Evolutionary conservation across 2,888 invertebrate species (phyloP).

Genomic region (Choreutis nemorana): DNA sequence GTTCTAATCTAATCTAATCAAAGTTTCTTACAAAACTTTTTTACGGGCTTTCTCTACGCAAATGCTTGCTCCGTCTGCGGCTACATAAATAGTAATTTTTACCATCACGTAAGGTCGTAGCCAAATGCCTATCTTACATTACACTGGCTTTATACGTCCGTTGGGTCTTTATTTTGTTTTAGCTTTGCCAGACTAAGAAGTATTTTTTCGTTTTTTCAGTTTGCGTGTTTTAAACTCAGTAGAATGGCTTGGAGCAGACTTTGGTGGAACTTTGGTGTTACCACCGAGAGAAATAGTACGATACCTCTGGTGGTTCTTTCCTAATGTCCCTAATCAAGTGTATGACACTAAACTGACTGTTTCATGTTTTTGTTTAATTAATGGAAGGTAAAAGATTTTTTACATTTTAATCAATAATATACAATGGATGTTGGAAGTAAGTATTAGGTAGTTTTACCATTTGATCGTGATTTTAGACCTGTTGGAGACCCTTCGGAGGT

Average conservation of each 20-base stretch:
- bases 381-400: conserved; percentile 29
- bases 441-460: too few relatives aligned
- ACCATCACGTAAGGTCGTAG: too few relatives aligned
- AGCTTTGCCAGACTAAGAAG: too few relatives aligned
- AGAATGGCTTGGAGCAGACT: conserved; percentile 49
- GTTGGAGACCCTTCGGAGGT: conserved; percentile 47
- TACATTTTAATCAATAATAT: background rate
- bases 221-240: conserved; percentile 38
- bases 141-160: too few relatives aligned
- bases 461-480: conserved; percentile 24
- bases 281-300: conserved; percentile 45
- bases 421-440: background rate
- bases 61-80: too few relatives aligned
- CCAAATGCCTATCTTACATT: too few relatives aligned
- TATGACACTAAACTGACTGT: conserved; percentile 46
- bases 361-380: conserved; percentile 44
- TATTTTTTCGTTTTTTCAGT: conserved; percentile 20
- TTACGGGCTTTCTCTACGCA: too few relatives aligned
- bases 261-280: conserved; percentile 33
- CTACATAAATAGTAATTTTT: too few relatives aligned
- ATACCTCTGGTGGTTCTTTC: conserved; percentile 57
- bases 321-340: conserved; percentile 32
- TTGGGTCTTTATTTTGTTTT: too few relatives aligned
- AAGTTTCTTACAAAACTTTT: too few relatives aligned
- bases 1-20: too few relatives aligned